These are phyloP conservation scores for Macrosiphum euphorbiae DNA, from an alignment of 2,888 invertebrate species.

Conservation along the genomic window DNA sequence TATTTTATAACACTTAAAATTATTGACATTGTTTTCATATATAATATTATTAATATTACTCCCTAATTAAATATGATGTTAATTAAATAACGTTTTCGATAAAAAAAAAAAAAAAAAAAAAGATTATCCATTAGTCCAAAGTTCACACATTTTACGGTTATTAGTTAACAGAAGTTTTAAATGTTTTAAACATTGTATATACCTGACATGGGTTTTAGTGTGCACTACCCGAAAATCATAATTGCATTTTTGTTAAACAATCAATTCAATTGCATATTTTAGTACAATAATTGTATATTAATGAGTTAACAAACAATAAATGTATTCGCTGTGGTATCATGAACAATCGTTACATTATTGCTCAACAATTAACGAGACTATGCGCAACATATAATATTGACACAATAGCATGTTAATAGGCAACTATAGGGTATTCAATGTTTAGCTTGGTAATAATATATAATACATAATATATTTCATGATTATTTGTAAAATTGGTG, in stretches of 20 bases:
- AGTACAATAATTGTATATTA: not conserved
- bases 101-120: not conserved
- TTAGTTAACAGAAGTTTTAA: not conserved
- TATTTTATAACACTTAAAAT: conserved; percentile 3
- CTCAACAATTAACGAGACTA: not conserved
- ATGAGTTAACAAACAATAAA: not conserved
- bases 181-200: not conserved
- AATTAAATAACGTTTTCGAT: not conserved
- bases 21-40: not conserved
- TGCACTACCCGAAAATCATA: not conserved
- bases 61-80: conserved; percentile 20
- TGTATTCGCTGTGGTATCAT: not conserved
- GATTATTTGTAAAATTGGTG: not conserved
- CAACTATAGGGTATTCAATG: not conserved
- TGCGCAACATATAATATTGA: not conserved
- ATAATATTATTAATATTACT: not conserved
- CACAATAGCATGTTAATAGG: not conserved
- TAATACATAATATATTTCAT: not conserved
- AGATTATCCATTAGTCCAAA: not conserved
- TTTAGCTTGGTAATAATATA: not conserved
- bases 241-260: not conserved
- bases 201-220: not conserved
- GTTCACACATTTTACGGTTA: not conserved
- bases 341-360: not conserved
- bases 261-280: conserved; percentile 5